Evolutionary conservation across 2,888 invertebrate genomes (phyloP).

Genomic region (Drosophila vallismaia): DNA sequence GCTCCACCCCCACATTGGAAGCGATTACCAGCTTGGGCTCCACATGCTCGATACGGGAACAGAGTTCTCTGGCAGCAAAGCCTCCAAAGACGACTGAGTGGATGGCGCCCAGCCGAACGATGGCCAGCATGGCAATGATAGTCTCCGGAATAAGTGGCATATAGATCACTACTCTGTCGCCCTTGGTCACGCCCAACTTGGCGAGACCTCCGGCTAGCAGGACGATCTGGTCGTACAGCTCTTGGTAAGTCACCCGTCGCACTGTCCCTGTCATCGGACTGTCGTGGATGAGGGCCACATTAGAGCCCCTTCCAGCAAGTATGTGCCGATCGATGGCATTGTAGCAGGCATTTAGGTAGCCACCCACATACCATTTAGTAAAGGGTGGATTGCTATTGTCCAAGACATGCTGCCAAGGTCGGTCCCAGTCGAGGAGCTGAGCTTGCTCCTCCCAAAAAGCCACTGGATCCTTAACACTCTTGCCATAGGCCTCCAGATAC

Average conservation of each 20-base stretch:
- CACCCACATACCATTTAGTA: constrained; percentile 95
- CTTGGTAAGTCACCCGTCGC: constrained; percentile 91
- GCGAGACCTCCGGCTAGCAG: constrained; percentile 91
- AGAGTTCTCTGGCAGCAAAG: constrained; percentile 94
- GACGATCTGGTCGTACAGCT: constrained; percentile 89
- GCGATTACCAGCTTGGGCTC: constrained; percentile 95
- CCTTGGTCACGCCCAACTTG: constrained; percentile 90
- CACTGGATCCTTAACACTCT: constrained; percentile 91
- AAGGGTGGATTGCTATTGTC: constrained; percentile 94
- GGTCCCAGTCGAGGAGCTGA: constrained; percentile 90
- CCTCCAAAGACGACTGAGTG: constrained; percentile 98
- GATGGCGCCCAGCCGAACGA: constrained; percentile 94
- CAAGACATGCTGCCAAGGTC: constrained; percentile 92
- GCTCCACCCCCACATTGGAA: constrained; percentile 96
- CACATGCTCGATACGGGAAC: constrained; percentile 93
- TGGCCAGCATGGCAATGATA: constrained; percentile 94
- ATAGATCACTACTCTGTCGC: constrained; percentile 95
- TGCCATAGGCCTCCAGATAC: constrained; percentile 87
- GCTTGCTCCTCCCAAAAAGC: constrained; percentile 95
- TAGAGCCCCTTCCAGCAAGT: constrained; percentile 89
- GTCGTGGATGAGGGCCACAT: constrained; percentile 94
- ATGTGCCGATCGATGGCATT: constrained; percentile 97
- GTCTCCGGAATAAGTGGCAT: constrained; percentile 98
- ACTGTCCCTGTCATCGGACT: constrained; percentile 93
- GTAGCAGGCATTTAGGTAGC: constrained; percentile 95